These are phyloP conservation scores for Martes martes DNA, from an alignment of 2,113 vertebrate species.

Conservation along the genomic window DNA sequence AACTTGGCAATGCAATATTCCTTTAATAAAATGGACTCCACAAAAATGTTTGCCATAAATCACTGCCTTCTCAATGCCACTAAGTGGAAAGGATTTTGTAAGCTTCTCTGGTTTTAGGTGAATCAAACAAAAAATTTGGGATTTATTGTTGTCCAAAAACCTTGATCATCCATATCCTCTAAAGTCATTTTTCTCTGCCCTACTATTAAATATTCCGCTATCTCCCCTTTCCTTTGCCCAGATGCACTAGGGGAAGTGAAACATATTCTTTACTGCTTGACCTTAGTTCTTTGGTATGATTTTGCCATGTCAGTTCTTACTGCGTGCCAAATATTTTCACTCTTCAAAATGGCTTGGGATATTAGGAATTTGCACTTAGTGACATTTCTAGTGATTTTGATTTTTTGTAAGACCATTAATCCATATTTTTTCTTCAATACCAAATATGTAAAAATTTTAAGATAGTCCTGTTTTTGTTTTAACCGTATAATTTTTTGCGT, in stretches of 20 bases:
- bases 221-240: neutral
- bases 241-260: neutral
- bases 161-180: neutral
- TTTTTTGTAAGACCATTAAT: neutral
- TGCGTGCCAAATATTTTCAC: neutral
- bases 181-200: neutral
- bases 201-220: neutral
- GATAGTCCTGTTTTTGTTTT: neutral
- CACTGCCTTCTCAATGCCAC: neutral
- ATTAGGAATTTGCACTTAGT: neutral
- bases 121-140: neutral
- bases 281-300: neutral
- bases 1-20: neutral
- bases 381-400: neutral
- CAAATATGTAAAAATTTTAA: neutral
- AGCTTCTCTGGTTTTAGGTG: neutral
- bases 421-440: neutral
- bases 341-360: neutral
- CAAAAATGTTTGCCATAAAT: neutral
- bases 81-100: neutral
- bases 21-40: neutral
- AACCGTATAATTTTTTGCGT: neutral
- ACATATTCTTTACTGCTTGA: neutral
- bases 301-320: neutral
- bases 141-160: neutral